Evolutionary conservation across 2,113 vertebrate genomes (phyloP).

Genomic region (Picathartes gymnocephalus): DNA sequence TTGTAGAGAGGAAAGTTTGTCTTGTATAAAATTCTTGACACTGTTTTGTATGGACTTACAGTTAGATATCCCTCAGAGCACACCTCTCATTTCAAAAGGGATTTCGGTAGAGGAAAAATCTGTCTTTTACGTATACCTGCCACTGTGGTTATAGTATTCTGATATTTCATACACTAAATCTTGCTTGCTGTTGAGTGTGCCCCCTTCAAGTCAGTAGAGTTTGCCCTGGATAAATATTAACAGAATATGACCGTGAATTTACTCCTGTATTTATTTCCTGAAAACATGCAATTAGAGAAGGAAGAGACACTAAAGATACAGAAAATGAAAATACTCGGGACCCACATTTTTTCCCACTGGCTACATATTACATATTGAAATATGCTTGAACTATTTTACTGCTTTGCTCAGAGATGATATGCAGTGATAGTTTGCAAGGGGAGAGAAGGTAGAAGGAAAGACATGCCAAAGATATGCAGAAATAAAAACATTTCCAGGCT

Average conservation of each 20-base stretch:
- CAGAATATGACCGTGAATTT: neutral
- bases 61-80: neutral
- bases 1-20: neutral
- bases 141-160: neutral
- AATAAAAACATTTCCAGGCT: constrained; percentile 9
- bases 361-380: neutral
- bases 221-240: neutral
- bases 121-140: neutral
- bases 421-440: neutral
- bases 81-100: neutral
- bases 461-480: constrained; percentile 25
- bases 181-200: neutral
- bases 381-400: neutral
- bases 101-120: neutral
- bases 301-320: neutral
- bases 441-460: constrained; percentile 13
- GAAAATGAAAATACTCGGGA: neutral
- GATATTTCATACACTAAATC: neutral
- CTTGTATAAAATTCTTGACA: neutral
- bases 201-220: neutral
- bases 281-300: neutral
- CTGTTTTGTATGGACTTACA: neutral
- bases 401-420: constrained; percentile 1
- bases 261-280: neutral
- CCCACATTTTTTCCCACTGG: neutral